A percentile compares a stretch with the other conserved stretches of the same genome.
These are phyloP conservation scores for Coenonympha glycerion DNA, from an alignment of 2,888 invertebrate genomes.

Conservation along the genomic window DNA sequence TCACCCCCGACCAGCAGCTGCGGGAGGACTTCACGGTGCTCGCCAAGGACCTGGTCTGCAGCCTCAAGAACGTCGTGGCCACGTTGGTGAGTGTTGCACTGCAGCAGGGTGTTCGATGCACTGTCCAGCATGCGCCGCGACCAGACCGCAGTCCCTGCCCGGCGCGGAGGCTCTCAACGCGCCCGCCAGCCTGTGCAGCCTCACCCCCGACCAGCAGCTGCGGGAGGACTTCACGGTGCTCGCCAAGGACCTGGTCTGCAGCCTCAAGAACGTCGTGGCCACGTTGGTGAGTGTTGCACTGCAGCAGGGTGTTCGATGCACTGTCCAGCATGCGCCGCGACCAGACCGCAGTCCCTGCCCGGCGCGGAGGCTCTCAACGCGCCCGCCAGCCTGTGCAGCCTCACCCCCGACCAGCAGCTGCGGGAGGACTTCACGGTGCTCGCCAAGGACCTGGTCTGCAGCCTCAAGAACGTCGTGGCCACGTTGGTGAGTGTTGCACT, in stretches of 20 bases:
- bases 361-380: constrained; percentile 62
- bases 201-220: constrained; percentile 71
- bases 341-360: constrained; percentile 75
- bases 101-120: too few species aligned
- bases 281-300: constrained; percentile 48
- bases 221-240: constrained; percentile 81
- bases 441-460: constrained; percentile 81
- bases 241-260: constrained; percentile 81
- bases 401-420: constrained; percentile 71
- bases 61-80: constrained; percentile 77
- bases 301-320: too few species aligned
- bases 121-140: constrained; percentile 61
- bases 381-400: constrained; percentile 57
- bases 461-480: constrained; percentile 77
- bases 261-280: constrained; percentile 77
- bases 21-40: constrained; percentile 81
- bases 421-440: constrained; percentile 81
- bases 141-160: constrained; percentile 75
- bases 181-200: constrained; percentile 57
- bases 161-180: constrained; percentile 62
- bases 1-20: constrained; percentile 71
- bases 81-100: constrained; percentile 48
- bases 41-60: constrained; percentile 81
- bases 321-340: constrained; percentile 61
- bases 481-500: constrained; percentile 48